Percentiles rank a stretch among this genome's conserved stretches.
Conservation (phyloP, 2,113 vertebrate genomes). For the Catharus minimus region DNA sequence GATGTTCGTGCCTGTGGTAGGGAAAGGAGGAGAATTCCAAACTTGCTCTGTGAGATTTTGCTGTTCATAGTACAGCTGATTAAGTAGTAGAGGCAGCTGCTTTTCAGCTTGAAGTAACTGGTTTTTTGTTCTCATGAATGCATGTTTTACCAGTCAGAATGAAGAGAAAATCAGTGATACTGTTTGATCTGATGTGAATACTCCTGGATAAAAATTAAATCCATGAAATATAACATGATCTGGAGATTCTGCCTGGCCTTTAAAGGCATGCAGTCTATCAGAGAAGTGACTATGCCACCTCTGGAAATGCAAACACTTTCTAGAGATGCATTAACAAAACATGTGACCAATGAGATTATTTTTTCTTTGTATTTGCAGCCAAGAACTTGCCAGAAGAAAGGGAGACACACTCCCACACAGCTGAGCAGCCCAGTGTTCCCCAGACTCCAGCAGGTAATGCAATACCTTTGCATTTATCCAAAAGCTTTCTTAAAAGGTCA, state of each 20-base stretch:
- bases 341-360: neutral
- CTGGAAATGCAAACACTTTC: neutral
- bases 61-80: neutral
- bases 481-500: neutral
- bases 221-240: neutral
- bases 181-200: neutral
- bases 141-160: neutral
- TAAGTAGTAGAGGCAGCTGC: neutral
- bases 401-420: slow-evolving; percentile 52
- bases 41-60: neutral
- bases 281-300: neutral
- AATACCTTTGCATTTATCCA: neutral
- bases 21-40: neutral
- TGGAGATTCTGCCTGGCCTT: neutral
- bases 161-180: neutral
- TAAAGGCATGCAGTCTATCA: neutral
- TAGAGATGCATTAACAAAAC: neutral
- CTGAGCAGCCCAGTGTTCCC: slow-evolving; percentile 68
- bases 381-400: slow-evolving; percentile 68
- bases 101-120: neutral
- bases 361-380: slow-evolving; percentile 64
- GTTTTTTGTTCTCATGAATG: neutral
- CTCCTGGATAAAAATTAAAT: neutral
- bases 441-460: slow-evolving; percentile 77
- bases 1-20: neutral